Evolutionary conservation across 2,888 invertebrate genomes (phyloP).

Genomic region (Coelogynopora nodosa): DNA sequence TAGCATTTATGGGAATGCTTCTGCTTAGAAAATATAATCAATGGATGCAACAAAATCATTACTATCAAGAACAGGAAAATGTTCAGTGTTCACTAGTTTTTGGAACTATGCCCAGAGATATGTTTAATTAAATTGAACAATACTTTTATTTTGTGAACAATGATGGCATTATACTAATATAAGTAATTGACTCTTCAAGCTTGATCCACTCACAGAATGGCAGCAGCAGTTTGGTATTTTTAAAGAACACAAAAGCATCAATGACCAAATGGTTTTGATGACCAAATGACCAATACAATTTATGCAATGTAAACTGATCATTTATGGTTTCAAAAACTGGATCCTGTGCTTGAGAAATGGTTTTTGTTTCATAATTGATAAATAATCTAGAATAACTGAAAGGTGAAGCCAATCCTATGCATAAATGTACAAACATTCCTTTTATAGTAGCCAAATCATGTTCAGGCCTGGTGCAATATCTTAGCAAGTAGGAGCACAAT

Average conservation of each 20-base stretch:
- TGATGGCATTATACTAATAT: not conserved
- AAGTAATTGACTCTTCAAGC: not conserved
- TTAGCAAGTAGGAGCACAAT: too few species aligned
- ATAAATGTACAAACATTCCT: not conserved
- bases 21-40: not conserved
- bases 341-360: not conserved
- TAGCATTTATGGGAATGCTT: not conserved
- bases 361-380: not conserved
- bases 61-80: not conserved
- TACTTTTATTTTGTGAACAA: not conserved
- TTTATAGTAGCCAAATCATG: not conserved
- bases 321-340: not conserved
- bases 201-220: not conserved
- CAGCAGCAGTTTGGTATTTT: not conserved
- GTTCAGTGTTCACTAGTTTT: not conserved
- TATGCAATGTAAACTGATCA: not conserved
- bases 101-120: not conserved
- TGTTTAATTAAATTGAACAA: not conserved
- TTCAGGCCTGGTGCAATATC: too few species aligned
- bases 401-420: not conserved
- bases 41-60: not conserved
- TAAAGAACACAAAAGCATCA: not conserved
- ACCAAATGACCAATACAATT: not conserved
- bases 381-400: not conserved
- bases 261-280: not conserved